Evolutionary conservation across 2,113 vertebrate species (phyloP).

Genomic region (Onychostoma macrolepis): DNA sequence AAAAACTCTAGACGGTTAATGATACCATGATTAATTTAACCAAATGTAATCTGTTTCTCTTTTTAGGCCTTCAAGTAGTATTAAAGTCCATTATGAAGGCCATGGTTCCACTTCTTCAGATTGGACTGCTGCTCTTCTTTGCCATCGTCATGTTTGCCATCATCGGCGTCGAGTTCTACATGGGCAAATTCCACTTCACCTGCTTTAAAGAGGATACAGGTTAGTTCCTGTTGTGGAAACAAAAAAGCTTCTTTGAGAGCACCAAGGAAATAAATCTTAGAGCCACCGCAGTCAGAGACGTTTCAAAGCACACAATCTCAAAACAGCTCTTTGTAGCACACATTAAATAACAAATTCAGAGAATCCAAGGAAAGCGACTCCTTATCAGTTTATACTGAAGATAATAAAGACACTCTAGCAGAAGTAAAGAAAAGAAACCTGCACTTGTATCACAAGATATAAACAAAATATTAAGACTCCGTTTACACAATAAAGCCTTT

Average conservation of each 20-base stretch:
- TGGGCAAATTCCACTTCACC: constrained; percentile 95
- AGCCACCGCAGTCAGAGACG: neutral
- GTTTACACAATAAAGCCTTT: neutral
- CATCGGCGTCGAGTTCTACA: constrained; percentile 97
- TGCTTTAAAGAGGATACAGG: constrained; percentile 88
- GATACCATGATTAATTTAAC: neutral
- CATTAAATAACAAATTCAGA: neutral
- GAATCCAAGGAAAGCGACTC: neutral
- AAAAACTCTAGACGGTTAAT: neutral
- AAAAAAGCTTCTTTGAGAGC: neutral
- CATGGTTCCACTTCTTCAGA: constrained; percentile 97
- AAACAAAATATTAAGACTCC: neutral
- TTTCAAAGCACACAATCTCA: constrained; percentile 3
- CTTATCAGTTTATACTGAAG: neutral
- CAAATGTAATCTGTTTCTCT: neutral
- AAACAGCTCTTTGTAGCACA: neutral
- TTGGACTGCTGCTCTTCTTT: constrained; percentile 95
- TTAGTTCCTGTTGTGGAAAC: constrained; percentile 66
- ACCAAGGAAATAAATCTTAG: neutral
- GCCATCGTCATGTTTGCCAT: constrained; percentile 99
- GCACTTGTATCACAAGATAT: neutral
- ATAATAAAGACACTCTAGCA: constrained; percentile 1
- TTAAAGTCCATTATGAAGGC: constrained; percentile 99
- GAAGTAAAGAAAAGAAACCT: neutral
- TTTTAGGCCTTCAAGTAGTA: constrained; percentile 92